Conservation (phyloP, 2,113 vertebrate genomes). For the Lethenteron reissneri region DNA sequence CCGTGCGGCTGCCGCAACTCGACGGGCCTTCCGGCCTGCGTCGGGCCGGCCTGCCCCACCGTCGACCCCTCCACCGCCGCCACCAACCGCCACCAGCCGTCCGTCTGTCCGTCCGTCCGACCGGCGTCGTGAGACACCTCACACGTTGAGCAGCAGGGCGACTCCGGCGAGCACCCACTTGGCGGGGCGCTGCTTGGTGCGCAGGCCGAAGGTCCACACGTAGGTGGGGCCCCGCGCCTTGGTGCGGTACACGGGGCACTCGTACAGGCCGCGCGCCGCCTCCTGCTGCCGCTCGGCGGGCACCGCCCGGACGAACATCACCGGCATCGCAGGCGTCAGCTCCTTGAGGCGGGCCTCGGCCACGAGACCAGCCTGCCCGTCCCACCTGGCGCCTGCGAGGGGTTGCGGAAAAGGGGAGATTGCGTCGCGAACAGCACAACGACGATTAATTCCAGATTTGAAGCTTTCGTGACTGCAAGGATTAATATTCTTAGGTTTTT, state of each 20-base stretch:
- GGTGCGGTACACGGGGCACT: constrained; percentile 69
- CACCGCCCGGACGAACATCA: constrained; percentile 58
- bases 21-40: too few species aligned
- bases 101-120: too few species aligned
- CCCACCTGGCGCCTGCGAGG: too few species aligned
- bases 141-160: constrained; percentile 57
- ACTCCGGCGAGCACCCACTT: constrained; percentile 80
- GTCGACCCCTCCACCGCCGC: too few species aligned
- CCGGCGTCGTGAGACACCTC: constrained; percentile 8
- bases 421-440: too few species aligned
- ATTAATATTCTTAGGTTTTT: too few species aligned
- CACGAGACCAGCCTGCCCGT: constrained; percentile 35
- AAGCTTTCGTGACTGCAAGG: too few species aligned
- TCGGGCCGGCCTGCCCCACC: too few species aligned
- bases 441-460: too few species aligned
- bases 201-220: constrained; percentile 81
- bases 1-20: too few species aligned
- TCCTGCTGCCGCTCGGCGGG: constrained; percentile 37
- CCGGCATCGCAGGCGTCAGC: constrained; percentile 48
- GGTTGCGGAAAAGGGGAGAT: too few species aligned
- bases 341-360: constrained; percentile 55
- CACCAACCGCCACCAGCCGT: too few species aligned
- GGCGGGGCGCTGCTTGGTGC: constrained; percentile 55
- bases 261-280: constrained; percentile 33
- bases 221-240: constrained; percentile 61